Evolutionary conservation across 2,113 vertebrate species (phyloP).

Genomic region (Cyphomyrus plagiostoma): DNA sequence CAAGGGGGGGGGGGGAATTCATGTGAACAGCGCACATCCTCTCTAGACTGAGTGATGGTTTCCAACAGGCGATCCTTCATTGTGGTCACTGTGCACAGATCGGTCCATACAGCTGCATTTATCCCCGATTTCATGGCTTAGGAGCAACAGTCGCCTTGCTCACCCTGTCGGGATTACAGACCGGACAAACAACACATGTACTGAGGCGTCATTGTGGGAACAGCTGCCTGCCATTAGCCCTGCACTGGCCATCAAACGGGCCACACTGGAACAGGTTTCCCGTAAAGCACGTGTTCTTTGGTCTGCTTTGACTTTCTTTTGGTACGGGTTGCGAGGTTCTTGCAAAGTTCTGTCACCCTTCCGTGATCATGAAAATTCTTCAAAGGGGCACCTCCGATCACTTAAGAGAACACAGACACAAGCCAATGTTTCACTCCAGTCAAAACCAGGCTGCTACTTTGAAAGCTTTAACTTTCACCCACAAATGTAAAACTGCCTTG

Average conservation of each 20-base stretch:
- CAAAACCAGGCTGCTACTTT: not conserved
- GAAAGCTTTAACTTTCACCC: not conserved
- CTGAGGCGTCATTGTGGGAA: slow-evolving; percentile 53
- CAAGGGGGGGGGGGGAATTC: too few species aligned
- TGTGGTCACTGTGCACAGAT: slow-evolving; percentile 49
- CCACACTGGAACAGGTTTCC: not conserved
- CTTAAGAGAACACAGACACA: not conserved
- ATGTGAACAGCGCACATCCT: slow-evolving; percentile 36
- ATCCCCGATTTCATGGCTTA: slow-evolving; percentile 58
- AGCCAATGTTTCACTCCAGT: not conserved
- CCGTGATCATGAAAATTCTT: not conserved
- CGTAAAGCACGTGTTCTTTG: not conserved
- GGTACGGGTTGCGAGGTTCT: not conserved
- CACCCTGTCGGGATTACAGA: slow-evolving; percentile 50
- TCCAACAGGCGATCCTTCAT: slow-evolving; percentile 41
- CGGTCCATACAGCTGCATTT: slow-evolving; percentile 51
- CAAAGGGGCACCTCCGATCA: not conserved
- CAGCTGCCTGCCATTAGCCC: slow-evolving; percentile 56
- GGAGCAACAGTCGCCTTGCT: slow-evolving; percentile 45
- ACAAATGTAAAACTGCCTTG: not conserved
- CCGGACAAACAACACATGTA: slow-evolving; percentile 59
- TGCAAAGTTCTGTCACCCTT: not conserved
- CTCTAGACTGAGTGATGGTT: slow-evolving; percentile 53
- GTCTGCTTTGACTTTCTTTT: not conserved
- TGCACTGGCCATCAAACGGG: slow-evolving; percentile 22